Percentiles rank a stretch among this genome's conserved stretches.
These are phyloP conservation scores for Micropoecilia bifurca DNA, from an alignment of 2,797 vertebrate genomes.

Conservation along the genomic window DNA sequence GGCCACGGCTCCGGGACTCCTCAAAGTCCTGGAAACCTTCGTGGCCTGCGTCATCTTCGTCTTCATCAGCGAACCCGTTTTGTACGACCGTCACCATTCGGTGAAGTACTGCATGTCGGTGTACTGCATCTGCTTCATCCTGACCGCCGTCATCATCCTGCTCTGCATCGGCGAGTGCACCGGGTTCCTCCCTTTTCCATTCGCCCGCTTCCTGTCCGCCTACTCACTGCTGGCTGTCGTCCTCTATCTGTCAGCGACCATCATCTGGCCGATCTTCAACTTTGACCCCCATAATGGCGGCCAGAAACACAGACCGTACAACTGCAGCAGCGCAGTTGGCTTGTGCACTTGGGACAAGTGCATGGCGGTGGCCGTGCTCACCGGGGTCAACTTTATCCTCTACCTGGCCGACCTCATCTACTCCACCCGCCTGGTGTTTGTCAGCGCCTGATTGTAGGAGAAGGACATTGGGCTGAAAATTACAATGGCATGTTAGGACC, in stretches of 20 bases:
- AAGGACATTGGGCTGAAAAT: neutral
- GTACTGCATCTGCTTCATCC: slow-evolving; percentile 92
- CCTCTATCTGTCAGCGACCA: slow-evolving; percentile 85
- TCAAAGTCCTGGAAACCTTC: slow-evolving; percentile 92
- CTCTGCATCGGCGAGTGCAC: slow-evolving; percentile 90
- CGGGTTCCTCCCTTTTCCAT: slow-evolving; percentile 86
- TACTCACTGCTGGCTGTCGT: slow-evolving; percentile 87
- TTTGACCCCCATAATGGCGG: slow-evolving; percentile 82
- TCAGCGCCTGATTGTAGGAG: slow-evolving; percentile 68
- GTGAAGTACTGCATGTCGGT: slow-evolving; percentile 89
- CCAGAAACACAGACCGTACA: slow-evolving; percentile 43
- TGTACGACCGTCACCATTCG: slow-evolving; percentile 73
- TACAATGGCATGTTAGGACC: neutral
- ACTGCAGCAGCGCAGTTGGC: slow-evolving; percentile 4
- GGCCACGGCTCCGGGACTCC: slow-evolving; percentile 89
- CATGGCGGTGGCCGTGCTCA: slow-evolving; percentile 77
- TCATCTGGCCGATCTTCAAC: slow-evolving; percentile 91
- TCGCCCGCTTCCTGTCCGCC: slow-evolving; percentile 87
- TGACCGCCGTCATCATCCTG: slow-evolving; percentile 85
- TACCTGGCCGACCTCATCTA: slow-evolving; percentile 83
- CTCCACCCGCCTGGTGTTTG: slow-evolving; percentile 81
- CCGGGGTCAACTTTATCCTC: slow-evolving; percentile 79
- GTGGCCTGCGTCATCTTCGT: slow-evolving; percentile 91
- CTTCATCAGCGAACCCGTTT: slow-evolving; percentile 78
- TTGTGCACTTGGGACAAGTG: slow-evolving; percentile 78